phyloP scores from a whole-genome alignment of 2,888 invertebrate species.

The Pachymerium ferrugineum region DNA sequence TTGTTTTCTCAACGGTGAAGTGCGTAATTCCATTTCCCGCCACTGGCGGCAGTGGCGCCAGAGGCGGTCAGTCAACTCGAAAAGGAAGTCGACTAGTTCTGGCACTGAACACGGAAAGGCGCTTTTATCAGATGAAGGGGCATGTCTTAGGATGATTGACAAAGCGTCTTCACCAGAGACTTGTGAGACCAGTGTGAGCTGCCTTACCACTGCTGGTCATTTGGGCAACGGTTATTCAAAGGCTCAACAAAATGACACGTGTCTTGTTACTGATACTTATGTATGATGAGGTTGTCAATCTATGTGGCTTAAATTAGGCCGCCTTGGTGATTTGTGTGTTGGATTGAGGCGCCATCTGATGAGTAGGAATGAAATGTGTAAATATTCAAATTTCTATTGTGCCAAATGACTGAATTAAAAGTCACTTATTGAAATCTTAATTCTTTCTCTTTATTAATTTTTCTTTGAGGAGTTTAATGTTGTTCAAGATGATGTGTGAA shows the following conservation, averaged over 20 bases:
- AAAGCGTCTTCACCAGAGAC: no score
- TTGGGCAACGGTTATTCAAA: background rate
- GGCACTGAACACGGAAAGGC: background rate
- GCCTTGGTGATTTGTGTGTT: no score
- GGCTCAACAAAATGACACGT: background rate
- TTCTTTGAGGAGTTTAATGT: no score
- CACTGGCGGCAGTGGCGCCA: background rate
- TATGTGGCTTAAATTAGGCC: background rate
- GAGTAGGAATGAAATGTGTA: no score
- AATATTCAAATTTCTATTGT: background rate
- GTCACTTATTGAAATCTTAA: background rate
- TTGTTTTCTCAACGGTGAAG: slow-evolving; percentile 66
- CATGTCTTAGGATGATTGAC: background rate
- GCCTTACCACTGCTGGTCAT: background rate
- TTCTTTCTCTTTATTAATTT: no score
- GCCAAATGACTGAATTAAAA: background rate
- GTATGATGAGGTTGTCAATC: background rate
- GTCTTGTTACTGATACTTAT: background rate
- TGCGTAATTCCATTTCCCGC: slow-evolving; percentile 41
- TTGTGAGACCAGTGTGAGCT: background rate
- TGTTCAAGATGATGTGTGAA: no score
- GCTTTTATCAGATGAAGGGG: background rate
- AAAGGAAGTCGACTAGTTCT: background rate
- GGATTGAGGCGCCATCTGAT: no score
- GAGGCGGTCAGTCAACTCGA: background rate